Evolutionary conservation across 2,888 invertebrate species (phyloP), one percentile per base, ranked within the genome.

Genomic region (Ditula angustiorana): DNA sequence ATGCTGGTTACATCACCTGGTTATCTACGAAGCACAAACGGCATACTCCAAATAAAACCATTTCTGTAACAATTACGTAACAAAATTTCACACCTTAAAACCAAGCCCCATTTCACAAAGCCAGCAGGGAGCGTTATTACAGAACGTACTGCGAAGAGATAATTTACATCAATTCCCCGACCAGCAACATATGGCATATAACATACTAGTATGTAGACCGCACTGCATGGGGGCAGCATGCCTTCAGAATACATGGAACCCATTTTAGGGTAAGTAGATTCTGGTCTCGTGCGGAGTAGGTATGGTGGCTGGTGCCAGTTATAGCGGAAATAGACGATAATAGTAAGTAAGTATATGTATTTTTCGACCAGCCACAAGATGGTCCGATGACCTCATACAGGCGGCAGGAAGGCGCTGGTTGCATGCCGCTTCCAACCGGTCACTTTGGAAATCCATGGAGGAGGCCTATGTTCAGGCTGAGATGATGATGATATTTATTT

Each of bases 191-290:
- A 13, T 5, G 35, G 19, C 8, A n/a, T 21, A 49, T 16, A 30
- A 5, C 7, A 8, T 26, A 3, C 7, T 46, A 52, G 26, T 8
- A 13, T 16, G 26, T 16, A 19, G 16, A 53, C 52, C 52, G 3
- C 53, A 52, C 21, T 11, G 23, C 13, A 23, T 35, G 53, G 35
- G 50, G 50, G 16, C 50, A 30, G 52, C 53, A 35, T 53, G 53
- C 53, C 52, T 53, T 23, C 53, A 50, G 50, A 2, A 53, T 53
- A 53, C 53, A 53, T 23, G 53, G 53, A 53, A 33, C 30, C 53
- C 23, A 53, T 53, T 53, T 53, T 53, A 53, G 53, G 35, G 30
- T 52, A 28, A 53, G 53, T 53, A 24, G 52, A 53, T 53, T 13
- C 52, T 44, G 44, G 11, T 5, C 19, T 50, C 52, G n/a, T 53